Percentiles rank a stretch among this genome's conserved stretches.
These are phyloP conservation scores for Leptarthrus brevirostris DNA, from an alignment of 2,888 invertebrate genomes.

Conservation along the genomic window DNA sequence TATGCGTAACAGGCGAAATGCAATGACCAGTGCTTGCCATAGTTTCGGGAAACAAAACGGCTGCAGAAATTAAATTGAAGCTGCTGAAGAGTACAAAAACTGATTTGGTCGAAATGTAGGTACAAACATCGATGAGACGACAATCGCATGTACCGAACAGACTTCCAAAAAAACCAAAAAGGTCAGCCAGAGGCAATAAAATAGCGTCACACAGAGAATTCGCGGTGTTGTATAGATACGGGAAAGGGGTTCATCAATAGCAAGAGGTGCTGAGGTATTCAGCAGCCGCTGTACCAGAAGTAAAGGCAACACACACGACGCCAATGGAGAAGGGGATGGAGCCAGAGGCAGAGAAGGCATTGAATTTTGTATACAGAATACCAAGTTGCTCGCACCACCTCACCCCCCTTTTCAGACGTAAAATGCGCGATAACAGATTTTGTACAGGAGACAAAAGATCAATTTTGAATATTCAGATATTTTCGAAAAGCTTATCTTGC, in stretches of 20 bases:
- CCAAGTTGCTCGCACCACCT: not conserved
- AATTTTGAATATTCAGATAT: slow-evolving; percentile 26
- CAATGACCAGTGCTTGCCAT: too few relatives aligned
- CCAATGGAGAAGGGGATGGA: not conserved
- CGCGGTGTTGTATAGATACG: slow-evolving; percentile 6
- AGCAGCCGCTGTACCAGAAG: slow-evolving; percentile 32
- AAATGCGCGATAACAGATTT: slow-evolving; percentile 45
- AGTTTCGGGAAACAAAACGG: slow-evolving; percentile 24
- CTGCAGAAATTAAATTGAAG: slow-evolving; percentile 28
- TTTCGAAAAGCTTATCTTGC: slow-evolving; percentile 9
- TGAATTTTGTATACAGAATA: slow-evolving; percentile 30
- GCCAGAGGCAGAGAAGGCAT: slow-evolving; percentile 1
- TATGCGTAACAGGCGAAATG: not conserved
- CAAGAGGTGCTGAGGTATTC: slow-evolving; percentile 9
- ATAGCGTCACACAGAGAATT: slow-evolving; percentile 44
- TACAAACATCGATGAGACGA: slow-evolving; percentile 8
- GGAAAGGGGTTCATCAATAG: slow-evolving; percentile 11
- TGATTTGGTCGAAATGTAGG: not conserved
- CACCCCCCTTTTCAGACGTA: not conserved
- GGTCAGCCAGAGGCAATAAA: slow-evolving; percentile 41
- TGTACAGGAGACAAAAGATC: slow-evolving; percentile 36
- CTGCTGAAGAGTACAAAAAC: not conserved
- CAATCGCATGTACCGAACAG: not conserved
- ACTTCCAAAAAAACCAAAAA: slow-evolving; percentile 40
- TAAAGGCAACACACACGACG: slow-evolving; percentile 31